phyloP scores from a whole-genome alignment of 64 coral and sea anemone genomes.

The Actinia tenebrosa region DNA sequence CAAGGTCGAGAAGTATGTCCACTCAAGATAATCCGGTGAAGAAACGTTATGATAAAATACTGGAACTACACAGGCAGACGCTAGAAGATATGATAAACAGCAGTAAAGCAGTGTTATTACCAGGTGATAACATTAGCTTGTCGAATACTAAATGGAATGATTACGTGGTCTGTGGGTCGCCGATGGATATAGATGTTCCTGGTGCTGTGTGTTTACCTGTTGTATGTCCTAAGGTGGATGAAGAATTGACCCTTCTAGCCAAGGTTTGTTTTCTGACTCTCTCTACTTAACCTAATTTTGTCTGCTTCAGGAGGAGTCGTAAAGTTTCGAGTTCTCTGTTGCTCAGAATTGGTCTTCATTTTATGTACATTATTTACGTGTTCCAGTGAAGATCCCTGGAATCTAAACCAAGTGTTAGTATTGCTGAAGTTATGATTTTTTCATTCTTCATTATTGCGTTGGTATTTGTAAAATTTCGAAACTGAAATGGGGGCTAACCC shows the following conservation, averaged over 20 bases:
- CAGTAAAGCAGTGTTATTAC: constrained; percentile 38
- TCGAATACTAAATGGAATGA: constrained; percentile 66
- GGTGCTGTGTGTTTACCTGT: constrained; percentile 58
- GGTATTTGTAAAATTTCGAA: too few species aligned
- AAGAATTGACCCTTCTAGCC: constrained; percentile 50
- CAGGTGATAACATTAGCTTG: constrained; percentile 42
- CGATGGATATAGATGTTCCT: constrained; percentile 35
- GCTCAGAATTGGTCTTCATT: too few species aligned
- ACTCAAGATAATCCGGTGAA: constrained; percentile 25
- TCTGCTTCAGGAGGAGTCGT: too few species aligned
- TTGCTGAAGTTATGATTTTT: too few species aligned
- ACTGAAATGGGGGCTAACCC: too few species aligned
- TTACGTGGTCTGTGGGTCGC: constrained; percentile 54
- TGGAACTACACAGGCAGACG: constrained; percentile 67
- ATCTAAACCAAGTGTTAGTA: too few species aligned
- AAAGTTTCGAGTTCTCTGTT: too few species aligned
- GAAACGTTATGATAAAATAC: constrained; percentile 67
- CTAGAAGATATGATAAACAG: constrained; percentile 66
- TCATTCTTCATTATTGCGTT: too few species aligned
- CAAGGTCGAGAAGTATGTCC: constrained; percentile 52
- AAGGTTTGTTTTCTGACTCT: constrained; percentile 40
- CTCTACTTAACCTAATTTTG: not conserved
- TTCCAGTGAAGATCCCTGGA: too few species aligned
- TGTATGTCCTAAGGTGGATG: constrained; percentile 23
- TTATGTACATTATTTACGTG: too few species aligned